Conservation (phyloP, 2,888 invertebrate genomes). For the Atethmia centrago region DNA sequence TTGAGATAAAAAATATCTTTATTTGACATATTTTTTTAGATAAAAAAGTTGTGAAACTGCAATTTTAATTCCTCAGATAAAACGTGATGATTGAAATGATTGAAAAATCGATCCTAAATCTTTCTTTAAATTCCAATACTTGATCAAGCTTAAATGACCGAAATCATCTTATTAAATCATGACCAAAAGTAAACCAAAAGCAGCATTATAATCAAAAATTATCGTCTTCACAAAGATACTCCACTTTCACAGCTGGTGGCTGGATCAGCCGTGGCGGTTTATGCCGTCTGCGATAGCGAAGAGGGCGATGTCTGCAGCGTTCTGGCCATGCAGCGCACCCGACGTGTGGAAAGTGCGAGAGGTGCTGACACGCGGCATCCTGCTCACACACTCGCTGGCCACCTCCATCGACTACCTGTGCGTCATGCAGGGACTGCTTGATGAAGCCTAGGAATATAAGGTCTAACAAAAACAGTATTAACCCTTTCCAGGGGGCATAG, state of each 20-base stretch:
- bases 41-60: too few species aligned
- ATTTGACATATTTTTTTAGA: neutral
- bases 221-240: neutral
- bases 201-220: neutral
- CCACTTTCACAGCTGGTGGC: slow-evolving; percentile 77
- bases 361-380: slow-evolving; percentile 83
- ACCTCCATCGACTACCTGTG: slow-evolving; percentile 88
- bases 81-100: too few species aligned
- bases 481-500: neutral
- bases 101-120: neutral
- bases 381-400: slow-evolving; percentile 86
- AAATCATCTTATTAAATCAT: neutral
- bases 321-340: slow-evolving; percentile 68
- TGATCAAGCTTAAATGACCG: neutral
- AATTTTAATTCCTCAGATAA: neutral
- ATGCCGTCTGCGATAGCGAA: slow-evolving; percentile 77
- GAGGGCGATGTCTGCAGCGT: slow-evolving; percentile 72
- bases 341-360: slow-evolving; percentile 86
- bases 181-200: neutral
- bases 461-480: neutral
- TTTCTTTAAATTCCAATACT: neutral
- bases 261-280: slow-evolving; percentile 81
- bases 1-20: too few species aligned
- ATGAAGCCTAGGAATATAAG: slow-evolving; percentile 73
- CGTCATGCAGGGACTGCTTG: slow-evolving; percentile 87